A percentile compares a stretch with the other conserved stretches of the same genome.
These are phyloP conservation scores for Psittacula derbiana DNA, from an alignment of 2,797 vertebrate genomes.

Conservation along the genomic window DNA sequence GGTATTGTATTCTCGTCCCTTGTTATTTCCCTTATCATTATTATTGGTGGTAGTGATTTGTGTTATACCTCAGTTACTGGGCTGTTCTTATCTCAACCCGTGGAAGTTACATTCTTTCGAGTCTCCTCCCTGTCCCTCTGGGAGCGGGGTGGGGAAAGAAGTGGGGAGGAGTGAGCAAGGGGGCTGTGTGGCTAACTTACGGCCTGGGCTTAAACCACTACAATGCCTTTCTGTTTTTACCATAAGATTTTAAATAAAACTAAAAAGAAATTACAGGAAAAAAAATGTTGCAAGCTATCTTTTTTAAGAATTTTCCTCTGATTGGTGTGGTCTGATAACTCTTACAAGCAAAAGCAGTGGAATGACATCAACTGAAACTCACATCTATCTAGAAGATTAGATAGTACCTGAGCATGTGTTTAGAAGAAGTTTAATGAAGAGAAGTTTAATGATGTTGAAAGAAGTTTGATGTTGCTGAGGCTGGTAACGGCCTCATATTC, in stretches of 20 bases:
- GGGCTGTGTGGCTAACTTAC: no score
- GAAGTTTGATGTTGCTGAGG: neutral
- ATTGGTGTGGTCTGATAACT: neutral
- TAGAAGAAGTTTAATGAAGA: neutral
- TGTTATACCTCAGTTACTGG: no score
- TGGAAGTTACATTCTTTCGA: no score
- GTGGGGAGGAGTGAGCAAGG: no score
- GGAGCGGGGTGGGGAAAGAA: no score
- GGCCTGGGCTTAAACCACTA: no score
- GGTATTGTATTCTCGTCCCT: no score
- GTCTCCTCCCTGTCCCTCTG: no score
- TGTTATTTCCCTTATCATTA: no score
- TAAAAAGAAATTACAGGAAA: neutral
- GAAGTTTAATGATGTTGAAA: neutral
- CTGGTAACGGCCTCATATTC: neutral
- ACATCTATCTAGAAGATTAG: neutral
- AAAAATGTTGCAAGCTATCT: neutral
- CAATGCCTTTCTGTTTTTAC: neutral
- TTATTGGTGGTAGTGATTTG: no score
- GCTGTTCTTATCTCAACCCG: no score
- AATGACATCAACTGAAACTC: neutral
- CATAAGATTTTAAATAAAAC: neutral
- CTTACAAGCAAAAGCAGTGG: neutral
- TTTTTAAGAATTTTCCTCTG: neutral
- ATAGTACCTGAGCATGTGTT: neutral